Evolutionary conservation across 2,888 invertebrate species (phyloP).

Genomic region (Lumbricus terrestris): DNA sequence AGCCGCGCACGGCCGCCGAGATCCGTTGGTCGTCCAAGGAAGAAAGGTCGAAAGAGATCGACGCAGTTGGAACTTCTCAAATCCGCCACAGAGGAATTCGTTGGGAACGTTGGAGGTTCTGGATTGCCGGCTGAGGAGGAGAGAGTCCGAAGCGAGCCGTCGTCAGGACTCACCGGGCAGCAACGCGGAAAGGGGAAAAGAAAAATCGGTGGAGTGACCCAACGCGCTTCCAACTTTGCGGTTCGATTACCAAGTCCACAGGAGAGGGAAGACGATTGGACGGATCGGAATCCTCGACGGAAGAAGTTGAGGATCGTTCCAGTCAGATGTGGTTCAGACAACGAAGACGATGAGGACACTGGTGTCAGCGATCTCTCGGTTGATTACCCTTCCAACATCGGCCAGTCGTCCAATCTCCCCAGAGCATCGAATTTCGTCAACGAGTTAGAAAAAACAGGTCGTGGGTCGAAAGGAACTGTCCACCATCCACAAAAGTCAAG

Average conservation of each 20-base stretch:
- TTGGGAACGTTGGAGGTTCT: not conserved
- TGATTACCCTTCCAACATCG: not conserved
- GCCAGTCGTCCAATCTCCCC: not conserved
- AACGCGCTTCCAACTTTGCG: not conserved
- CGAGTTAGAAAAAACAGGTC: not conserved
- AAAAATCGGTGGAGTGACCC: not conserved
- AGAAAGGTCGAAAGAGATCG: not conserved
- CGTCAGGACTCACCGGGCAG: not conserved
- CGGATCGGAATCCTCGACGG: not conserved
- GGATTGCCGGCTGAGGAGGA: not conserved
- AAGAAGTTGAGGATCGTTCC: slow-evolving; percentile 3
- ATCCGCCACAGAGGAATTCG: not conserved
- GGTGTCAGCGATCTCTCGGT: not conserved
- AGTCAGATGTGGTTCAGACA: not conserved
- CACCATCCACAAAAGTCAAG: not conserved
- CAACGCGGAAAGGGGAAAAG: not conserved
- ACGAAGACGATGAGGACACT: slow-evolving; percentile 3
- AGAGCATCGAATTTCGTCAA: not conserved
- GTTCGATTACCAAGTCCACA: not conserved
- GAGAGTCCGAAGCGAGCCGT: not conserved
- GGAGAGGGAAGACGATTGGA: not conserved
- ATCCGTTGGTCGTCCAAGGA: not conserved
- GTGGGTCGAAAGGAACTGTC: not conserved
- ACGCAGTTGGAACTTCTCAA: not conserved
- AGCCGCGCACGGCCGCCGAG: not conserved